phyloP scores from a whole-genome alignment of 2,888 invertebrate species.

The Fabriciana adippe region DNA sequence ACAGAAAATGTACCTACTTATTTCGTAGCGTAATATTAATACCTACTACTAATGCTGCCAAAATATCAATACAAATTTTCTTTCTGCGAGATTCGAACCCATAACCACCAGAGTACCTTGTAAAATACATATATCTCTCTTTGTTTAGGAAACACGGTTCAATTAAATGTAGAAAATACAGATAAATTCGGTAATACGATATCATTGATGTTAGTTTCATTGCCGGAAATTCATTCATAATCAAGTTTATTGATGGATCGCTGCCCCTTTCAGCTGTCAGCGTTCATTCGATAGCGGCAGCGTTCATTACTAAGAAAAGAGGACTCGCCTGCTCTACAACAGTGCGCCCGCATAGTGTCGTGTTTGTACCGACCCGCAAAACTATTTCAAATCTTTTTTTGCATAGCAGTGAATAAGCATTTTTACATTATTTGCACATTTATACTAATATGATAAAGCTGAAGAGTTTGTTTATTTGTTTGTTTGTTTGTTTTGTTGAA shows the following conservation, averaged over 20 bases:
- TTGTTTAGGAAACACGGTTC: not conserved
- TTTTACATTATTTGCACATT: no score
- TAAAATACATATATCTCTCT: no score
- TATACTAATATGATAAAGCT: no score
- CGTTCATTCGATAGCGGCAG: no score
- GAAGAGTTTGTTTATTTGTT: no score
- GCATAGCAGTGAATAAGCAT: not conserved
- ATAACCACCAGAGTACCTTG: no score
- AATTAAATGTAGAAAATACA: slow-evolving; percentile 26
- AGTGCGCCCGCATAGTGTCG: slow-evolving; percentile 28
- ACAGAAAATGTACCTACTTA: no score
- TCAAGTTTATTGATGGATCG: slow-evolving; percentile 48
- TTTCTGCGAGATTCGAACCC: no score
- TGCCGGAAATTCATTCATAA: slow-evolving; percentile 53
- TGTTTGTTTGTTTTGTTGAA: no score
- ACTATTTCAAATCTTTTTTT: not conserved
- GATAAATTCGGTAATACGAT: slow-evolving; percentile 31
- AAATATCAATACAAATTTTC: no score
- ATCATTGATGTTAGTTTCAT: slow-evolving; percentile 35
- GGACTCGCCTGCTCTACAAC: slow-evolving; percentile 20
- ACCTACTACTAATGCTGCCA: no score
- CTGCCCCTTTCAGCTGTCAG: slow-evolving; percentile 41
- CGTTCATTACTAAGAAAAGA: slow-evolving; percentile 27
- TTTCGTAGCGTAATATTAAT: no score
- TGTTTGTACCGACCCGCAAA: slow-evolving; percentile 6